Base-by-base conservation (phyloP, 2,888 invertebrate species). In the Melanchra persicariae region DNA sequence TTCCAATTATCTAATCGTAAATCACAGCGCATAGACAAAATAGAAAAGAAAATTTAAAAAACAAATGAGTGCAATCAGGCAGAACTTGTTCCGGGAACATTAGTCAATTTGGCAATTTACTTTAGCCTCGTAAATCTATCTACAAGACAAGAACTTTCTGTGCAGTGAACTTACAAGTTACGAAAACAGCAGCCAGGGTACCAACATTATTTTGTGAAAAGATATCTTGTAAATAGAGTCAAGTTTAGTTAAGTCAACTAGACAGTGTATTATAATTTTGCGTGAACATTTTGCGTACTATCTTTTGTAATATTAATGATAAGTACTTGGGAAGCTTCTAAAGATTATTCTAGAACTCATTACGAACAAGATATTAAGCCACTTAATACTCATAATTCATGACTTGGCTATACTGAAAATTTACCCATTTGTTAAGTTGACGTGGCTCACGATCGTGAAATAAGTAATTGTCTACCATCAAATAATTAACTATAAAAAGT, bases 41-140 rank as follows among this genome's bases (percentile, higher is more conserved):
- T 59, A 65, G 55, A 47, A 66, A 58, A 58, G 52, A n/a, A 59
- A 78, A 72, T 67, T 77, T 51, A 72, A 77, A 34, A 79, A 82
- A 82, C 67, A 79, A 82, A 79, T 78, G 61, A 72, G n/a, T 59
- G 72, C 82, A 79, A 79, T 79, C 79, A 67, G 66, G 63, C 54
- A 52, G 45, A 82, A 65, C 34, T 82, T 72, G 72, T 77, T 68
- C 67, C 55, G 57, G 45, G 30, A 55, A 68, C 82, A 72, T 82
- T 77, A 79, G 73, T 82, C 79, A 82, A 79, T 82, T 79, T 82
- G 82, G 82, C 82, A 79, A 82, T 82, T 79, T 82, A 73, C 67
- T 79, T 82, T 61, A 64, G 49, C 37, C 82, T 78, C 82, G 79
- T 79, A 79, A 79, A 79, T 79, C 79, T 82, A 82, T 78, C 73